Base-by-base conservation (phyloP, 1,140 invertebrate genomes). In the Heliconius hewitsoni region DNA sequence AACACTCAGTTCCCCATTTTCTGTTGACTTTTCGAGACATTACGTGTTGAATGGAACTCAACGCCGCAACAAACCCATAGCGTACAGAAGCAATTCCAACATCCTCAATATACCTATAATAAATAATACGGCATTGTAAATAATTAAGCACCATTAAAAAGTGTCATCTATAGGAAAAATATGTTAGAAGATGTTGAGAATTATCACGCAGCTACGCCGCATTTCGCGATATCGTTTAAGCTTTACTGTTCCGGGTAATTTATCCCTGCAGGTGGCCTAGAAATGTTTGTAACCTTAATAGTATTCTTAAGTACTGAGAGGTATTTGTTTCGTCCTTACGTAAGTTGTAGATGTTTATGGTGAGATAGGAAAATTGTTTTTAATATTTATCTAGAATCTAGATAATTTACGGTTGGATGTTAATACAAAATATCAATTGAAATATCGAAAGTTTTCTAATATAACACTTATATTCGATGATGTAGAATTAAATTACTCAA, bases 221-320 rank as follows among this genome's bases (percentile, higher is more conserved):
- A 66, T 66, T 66, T 66, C 18, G 60, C 60, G 60, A 66, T 66
- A 66, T 66, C 60, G 27, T 13, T 66, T 66, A 66, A 66, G 60
- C 23, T 30, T 30, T 30, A 66, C 60, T 66, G 60, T 66, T 66
- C 60, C 23, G 60, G 27, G 60, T 66, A 66, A 66, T 66, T 66
- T 66, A 66, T 66, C 60, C 60, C 60, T 66, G 27, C 60, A 66
- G 60, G 60, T 66, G 60, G 60, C 60, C 60, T 66, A 66, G 60
- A 66, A 66, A 66, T 66, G 60, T 30, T 66, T 66, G 23, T 66
- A 66, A 66, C 60, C 60, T 66, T 66, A 66, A 66, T 66, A 66
- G 27, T 66, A 66, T 13, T 66, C 60, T 66, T 66, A 66, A 66
- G 27, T 66, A 66, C 60, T 27, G 23, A 66, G 4, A 66, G 27